Percentiles rank a stretch among this genome's conserved stretches.
phyloP scores from a whole-genome alignment of 2,113 vertebrate species.

The Oryzias melastigma region DNA sequence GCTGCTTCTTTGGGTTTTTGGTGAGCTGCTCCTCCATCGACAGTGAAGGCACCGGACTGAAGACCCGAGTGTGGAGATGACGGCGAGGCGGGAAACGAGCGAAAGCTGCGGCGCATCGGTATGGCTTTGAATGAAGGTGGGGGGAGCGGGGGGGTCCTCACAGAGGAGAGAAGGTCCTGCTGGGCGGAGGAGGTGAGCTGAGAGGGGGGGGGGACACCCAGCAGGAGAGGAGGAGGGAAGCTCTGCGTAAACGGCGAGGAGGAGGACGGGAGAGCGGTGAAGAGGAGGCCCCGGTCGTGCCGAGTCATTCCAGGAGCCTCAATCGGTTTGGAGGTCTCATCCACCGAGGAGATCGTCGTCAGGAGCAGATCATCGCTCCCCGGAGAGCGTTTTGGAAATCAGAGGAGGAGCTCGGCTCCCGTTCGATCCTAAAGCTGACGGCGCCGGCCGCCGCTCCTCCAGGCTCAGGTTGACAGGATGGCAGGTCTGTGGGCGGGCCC shows the following conservation, averaged over 20 bases:
- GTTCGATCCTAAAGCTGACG: too few species aligned
- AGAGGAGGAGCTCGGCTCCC: slow-evolving; percentile 15
- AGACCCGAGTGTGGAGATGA: slow-evolving; percentile 45
- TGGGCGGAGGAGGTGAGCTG: slow-evolving; percentile 26
- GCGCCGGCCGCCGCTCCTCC: background rate
- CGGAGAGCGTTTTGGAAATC: background rate
- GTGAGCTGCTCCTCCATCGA: slow-evolving; percentile 43
- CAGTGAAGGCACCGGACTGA: slow-evolving; percentile 71
- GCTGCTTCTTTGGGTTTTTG: slow-evolving; percentile 22
- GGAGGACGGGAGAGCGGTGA: background rate
- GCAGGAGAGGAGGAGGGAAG: background rate
- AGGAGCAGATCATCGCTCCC: too few species aligned
- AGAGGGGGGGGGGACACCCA: background rate
- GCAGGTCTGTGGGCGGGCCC: slow-evolving; percentile 19
- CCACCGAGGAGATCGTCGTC: too few species aligned
- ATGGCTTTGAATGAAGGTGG: slow-evolving; percentile 80
- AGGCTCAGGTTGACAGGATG: slow-evolving; percentile 62
- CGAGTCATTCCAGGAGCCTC: slow-evolving; percentile 9
- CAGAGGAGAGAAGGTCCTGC: slow-evolving; percentile 87
- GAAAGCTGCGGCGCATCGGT: slow-evolving; percentile 79
- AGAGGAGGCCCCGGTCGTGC: slow-evolving; percentile 28
- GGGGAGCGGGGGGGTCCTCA: slow-evolving; percentile 85
- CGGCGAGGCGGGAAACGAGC: background rate
- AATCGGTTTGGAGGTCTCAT: too few species aligned
- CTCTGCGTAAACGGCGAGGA: slow-evolving; percentile 12